A percentile compares a stretch with the other conserved stretches of the same genome.
phyloP scores from a whole-genome alignment of 1,140 invertebrate genomes.

The Caenorhabditis tropicalis region DNA sequence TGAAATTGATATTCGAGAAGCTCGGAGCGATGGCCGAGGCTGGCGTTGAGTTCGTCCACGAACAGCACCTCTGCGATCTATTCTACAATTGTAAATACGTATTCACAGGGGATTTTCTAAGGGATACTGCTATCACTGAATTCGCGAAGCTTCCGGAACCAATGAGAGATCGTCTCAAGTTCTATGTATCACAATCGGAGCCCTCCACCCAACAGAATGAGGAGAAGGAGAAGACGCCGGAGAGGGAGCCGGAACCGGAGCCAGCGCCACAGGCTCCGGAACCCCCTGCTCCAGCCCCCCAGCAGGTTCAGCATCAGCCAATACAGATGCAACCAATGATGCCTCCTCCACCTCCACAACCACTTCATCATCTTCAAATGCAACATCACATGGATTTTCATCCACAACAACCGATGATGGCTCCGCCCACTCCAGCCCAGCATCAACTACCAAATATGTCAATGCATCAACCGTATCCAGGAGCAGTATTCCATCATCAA shows the following conservation, averaged over 20 bases:
- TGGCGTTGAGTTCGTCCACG: constrained; percentile 18
- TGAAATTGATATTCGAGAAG: constrained; percentile 10
- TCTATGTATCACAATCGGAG: constrained; percentile 23
- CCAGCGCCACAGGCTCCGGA: neutral
- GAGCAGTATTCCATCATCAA: neutral
- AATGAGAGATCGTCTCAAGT: constrained; percentile 42
- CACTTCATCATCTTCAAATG: neutral
- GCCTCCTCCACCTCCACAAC: neutral
- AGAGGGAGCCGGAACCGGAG: neutral
- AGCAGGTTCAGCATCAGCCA: neutral
- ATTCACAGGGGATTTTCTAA: constrained; percentile 51
- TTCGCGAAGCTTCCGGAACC: constrained; percentile 13
- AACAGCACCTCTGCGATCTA: constrained; percentile 49
- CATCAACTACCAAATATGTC: neutral
- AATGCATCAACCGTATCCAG: neutral
- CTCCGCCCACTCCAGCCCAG: no score
- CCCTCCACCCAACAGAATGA: neutral
- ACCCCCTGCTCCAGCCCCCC: neutral
- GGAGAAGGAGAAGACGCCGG: neutral
- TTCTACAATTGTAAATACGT: constrained; percentile 57
- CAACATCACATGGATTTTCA: no score
- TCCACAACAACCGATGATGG: no score
- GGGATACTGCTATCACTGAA: constrained; percentile 2
- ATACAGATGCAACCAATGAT: neutral
- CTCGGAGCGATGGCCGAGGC: constrained; percentile 10